These are phyloP conservation scores for Siniperca scherzeri DNA, from an alignment of 2,797 vertebrate species.

Conservation along the genomic window DNA sequence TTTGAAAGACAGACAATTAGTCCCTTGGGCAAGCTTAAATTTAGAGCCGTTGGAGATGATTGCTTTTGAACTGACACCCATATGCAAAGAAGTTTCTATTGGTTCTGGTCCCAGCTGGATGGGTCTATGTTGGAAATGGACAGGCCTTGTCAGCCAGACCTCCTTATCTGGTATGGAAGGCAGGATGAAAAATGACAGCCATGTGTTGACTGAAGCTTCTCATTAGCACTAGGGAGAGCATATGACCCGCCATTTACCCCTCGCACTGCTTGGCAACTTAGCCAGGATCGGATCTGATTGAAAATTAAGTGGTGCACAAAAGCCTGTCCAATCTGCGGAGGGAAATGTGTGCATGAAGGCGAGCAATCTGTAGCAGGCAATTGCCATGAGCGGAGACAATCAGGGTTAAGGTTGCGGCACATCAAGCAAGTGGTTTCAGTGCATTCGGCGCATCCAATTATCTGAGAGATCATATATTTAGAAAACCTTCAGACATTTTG, in stretches of 20 bases:
- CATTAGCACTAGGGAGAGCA: slow-evolving; percentile 72
- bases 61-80: slow-evolving; percentile 62
- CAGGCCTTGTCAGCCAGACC: slow-evolving; percentile 53
- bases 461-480: slow-evolving; percentile 61
- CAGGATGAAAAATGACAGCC: slow-evolving; percentile 71
- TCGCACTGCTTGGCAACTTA: slow-evolving; percentile 56
- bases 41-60: slow-evolving; percentile 43
- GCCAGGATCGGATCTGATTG: slow-evolving; percentile 79
- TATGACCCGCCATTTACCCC: slow-evolving; percentile 67
- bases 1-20: slow-evolving; percentile 68
- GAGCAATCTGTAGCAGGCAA: slow-evolving; percentile 55
- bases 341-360: slow-evolving; percentile 59
- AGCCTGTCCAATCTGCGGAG: slow-evolving; percentile 71
- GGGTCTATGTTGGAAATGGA: slow-evolving; percentile 50
- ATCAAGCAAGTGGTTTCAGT: slow-evolving; percentile 63
- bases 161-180: slow-evolving; percentile 64
- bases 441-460: slow-evolving; percentile 70
- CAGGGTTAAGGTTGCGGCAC: slow-evolving; percentile 59
- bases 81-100: slow-evolving; percentile 53
- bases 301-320: slow-evolving; percentile 80
- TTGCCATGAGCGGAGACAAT: slow-evolving; percentile 69
- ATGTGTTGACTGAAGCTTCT: slow-evolving; percentile 79
- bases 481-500: slow-evolving; percentile 50
- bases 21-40: slow-evolving; percentile 29
- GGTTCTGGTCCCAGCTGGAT: slow-evolving; percentile 62